Evolutionary conservation across 2,888 invertebrate species (phyloP).

Genomic region (Junonia oenone): DNA sequence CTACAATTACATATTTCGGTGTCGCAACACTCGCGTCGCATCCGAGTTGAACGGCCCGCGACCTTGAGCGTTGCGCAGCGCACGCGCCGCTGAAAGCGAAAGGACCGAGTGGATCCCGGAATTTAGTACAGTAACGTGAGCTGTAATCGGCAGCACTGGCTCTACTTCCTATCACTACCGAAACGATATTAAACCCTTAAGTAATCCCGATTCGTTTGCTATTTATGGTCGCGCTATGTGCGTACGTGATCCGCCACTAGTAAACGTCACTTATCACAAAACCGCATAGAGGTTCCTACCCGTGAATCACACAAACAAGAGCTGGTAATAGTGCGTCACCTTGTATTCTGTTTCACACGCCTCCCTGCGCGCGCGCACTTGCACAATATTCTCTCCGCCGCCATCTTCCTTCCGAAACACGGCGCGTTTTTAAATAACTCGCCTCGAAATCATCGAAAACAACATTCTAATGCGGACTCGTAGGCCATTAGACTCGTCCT

Average conservation of each 20-base stretch:
- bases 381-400: constrained; percentile 41
- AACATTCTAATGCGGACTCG: not conserved
- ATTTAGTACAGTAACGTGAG: constrained; percentile 36
- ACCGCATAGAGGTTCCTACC: constrained; percentile 38
- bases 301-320: constrained; percentile 42
- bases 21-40: constrained; percentile 73
- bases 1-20: constrained; percentile 77
- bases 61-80: constrained; percentile 74
- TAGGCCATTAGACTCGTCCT: not conserved
- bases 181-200: not conserved
- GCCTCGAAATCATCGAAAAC: not conserved
- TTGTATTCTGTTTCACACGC: constrained; percentile 52
- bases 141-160: constrained; percentile 11
- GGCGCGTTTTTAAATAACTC: constrained; percentile 1
- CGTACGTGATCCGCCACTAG: constrained; percentile 60
- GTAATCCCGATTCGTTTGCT: not conserved
- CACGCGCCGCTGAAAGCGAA: constrained; percentile 73
- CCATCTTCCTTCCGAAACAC: constrained; percentile 30
- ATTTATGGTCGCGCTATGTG: constrained; percentile 26
- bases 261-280: constrained; percentile 43
- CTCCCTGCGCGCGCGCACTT: constrained; percentile 51
- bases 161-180: not conserved
- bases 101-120: constrained; percentile 59
- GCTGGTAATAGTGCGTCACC: constrained; percentile 49
- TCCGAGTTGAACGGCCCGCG: constrained; percentile 79